These are phyloP conservation scores for Lagopus muta DNA, from an alignment of 2,113 vertebrate species.

Conservation along the genomic window DNA sequence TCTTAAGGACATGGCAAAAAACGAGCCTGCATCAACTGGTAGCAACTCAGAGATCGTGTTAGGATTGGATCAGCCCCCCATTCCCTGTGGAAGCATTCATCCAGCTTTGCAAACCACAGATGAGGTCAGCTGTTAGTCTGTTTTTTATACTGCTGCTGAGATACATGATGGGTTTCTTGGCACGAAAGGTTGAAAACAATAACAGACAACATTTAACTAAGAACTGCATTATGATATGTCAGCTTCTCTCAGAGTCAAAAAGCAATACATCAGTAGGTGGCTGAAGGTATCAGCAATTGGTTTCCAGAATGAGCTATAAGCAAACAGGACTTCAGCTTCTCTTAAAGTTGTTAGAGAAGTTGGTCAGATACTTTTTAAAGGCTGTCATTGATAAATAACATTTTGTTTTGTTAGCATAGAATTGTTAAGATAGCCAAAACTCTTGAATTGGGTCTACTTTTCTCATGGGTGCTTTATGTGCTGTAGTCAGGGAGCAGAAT, in stretches of 20 bases:
- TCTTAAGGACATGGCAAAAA: conserved; percentile 73
- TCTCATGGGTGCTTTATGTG: background rate
- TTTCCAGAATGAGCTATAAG: background rate
- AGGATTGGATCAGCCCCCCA: conserved; percentile 33
- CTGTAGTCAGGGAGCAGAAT: background rate
- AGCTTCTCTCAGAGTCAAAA: background rate
- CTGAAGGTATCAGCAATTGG: background rate
- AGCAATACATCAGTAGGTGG: rapidly evolving
- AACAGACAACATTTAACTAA: conserved; percentile 35
- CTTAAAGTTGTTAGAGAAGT: background rate
- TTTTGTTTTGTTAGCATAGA: background rate
- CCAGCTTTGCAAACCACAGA: conserved; percentile 12
- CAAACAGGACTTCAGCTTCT: background rate
- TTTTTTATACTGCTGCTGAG: conserved; percentile 34
- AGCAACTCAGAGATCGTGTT: background rate
- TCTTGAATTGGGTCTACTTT: background rate
- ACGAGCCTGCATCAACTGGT: conserved; percentile 52
- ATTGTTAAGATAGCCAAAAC: background rate
- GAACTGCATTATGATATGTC: conserved; percentile 5
- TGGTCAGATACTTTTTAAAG: background rate
- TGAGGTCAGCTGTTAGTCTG: conserved; percentile 68
- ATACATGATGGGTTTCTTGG: conserved; percentile 51
- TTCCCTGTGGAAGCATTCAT: conserved; percentile 38
- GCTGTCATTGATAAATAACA: background rate
- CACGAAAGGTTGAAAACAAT: conserved; percentile 27